Base-by-base conservation (phyloP, 2,113 vertebrate species). In the Lynx canadensis region DNA sequence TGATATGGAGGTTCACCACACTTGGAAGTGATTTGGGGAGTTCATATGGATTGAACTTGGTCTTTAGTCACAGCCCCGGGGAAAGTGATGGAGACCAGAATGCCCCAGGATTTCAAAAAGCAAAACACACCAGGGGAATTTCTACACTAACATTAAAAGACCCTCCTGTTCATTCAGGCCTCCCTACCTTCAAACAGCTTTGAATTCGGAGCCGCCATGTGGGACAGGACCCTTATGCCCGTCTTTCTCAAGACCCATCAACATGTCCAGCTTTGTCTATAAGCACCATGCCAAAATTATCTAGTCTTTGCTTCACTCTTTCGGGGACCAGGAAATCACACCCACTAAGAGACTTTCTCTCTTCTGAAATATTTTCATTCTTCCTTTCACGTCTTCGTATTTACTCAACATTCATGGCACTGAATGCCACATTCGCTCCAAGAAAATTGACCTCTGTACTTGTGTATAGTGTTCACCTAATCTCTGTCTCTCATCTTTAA, bases 401-500 rank as follows among this genome's bases (percentile, higher is more conserved):
- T 60, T 29, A 1, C 60, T 57, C 29, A 29, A 15, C 38, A 29
- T 9, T 21, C 41, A 50, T 7, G 27, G 1, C 6, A 12, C 57
- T 60, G 57, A 21, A 60, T 14, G 7, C 36, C 38, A 33, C 3
- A 25, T 60, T 36, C 7, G 65, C 29, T 7, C 13, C 6, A 14
- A 3, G 3, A 33, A 38, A 0, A 18, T 16, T 18, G 36, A 38
- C 5, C 25, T 5, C 1, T 29, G 6, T 29, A 5, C 19, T 12
- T 31, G 8, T 7, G 1, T 5, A 25, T 9, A 14, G 5, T 0
- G 13, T 48, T 36, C 5, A 4, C 3, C 21, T 21, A 4, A 2
- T 45, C 10, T 33, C 41, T 1, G 2, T n/a, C 12, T 33, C 63
- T 68, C 23, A 48, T 14, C 6, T 60, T 23, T 76, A 48, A 68